Base-by-base conservation (phyloP, 2,888 invertebrate species). In the Fragum sueziense region DNA sequence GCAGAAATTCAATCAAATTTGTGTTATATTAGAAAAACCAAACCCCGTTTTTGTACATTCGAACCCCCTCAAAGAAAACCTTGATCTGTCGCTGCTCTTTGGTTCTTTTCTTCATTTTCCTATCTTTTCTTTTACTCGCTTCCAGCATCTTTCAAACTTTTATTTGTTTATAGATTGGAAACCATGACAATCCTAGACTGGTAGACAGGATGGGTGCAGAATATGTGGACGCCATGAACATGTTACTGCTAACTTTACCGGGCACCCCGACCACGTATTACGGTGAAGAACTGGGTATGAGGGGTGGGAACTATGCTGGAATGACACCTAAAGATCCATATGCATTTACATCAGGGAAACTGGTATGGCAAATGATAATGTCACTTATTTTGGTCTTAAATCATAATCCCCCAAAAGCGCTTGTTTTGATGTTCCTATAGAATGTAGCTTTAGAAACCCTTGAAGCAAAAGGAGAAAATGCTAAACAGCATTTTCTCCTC, bases 281-380 rank as follows among this genome's bases (percentile, higher is more conserved):
- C 87, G 97, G 97, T 0, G 97, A 97, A 92, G 98, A 98, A 94
- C 95, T 97, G 69, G 97, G 96, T 22, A 96, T 97, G 96, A 94
- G 94, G 0, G 95, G 97, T 90, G 85, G 87, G 9, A 62, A 82
- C 33, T 88, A 92, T 54, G 72, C 87, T 22, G 90, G 85, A 69
- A 73, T 88, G 9, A 85, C 89, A 31, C 89, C 90, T 0, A 82
- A 87, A 34, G 92, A 92, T 65, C 90, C 91, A 0, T 86, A 79
- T 62, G 91, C 90, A 1, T 82, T 79, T 25, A 52, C 76, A 17
- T 90, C 84, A 7, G 22, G 82, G 72, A 31, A 79, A 34, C 62
- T 74, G 47, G 84, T 84, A 76, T 34, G 62, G 47, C 3, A 9
- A 14, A n/a, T n/a, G n/a, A n/a, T n/a, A n/a, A n/a, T n/a, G n/a